phyloP scores from a whole-genome alignment of 1,140 invertebrate genomes.

The Ips nitidus region DNA sequence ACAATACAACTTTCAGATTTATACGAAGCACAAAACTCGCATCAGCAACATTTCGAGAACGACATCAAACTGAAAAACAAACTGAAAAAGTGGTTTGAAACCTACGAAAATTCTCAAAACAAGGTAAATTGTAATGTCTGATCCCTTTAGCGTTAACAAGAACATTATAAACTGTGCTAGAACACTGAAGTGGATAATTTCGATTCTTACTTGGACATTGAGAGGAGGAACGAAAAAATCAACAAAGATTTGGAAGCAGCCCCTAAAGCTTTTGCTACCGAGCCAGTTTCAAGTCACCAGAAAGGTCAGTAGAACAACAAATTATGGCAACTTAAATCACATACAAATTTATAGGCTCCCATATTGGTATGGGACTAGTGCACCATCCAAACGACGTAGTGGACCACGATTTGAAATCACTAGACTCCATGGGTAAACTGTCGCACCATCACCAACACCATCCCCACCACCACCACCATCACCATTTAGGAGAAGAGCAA shows the following conservation, averaged over 20 bases:
- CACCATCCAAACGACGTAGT: conserved; percentile 29
- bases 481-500: conserved; percentile 44
- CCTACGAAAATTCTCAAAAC: conserved; percentile 18
- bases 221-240: conserved; percentile 43
- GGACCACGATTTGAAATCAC: conserved; percentile 11
- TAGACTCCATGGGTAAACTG: conserved; percentile 6
- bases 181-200: conserved; percentile 17
- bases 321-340: not conserved
- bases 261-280: conserved; percentile 41
- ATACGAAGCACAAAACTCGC: conserved; percentile 27
- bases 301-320: conserved; percentile 21
- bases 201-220: conserved; percentile 20
- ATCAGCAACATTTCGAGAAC: conserved; percentile 29
- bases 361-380: conserved; percentile 43
- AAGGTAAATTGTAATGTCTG: conserved; percentile 11
- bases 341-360: conserved; percentile 26
- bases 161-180: not conserved
- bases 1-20: conserved; percentile 16
- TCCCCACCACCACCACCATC: conserved; percentile 29
- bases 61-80: conserved; percentile 33
- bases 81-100: conserved; percentile 35
- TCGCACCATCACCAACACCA: conserved; percentile 25
- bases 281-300: conserved; percentile 31
- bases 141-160: not conserved
- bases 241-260: conserved; percentile 41